Evolutionary conservation across 2,888 invertebrate species (phyloP), one percentile per base, ranked within the genome.

Genomic region (Eumacrocentrus americanus): DNA sequence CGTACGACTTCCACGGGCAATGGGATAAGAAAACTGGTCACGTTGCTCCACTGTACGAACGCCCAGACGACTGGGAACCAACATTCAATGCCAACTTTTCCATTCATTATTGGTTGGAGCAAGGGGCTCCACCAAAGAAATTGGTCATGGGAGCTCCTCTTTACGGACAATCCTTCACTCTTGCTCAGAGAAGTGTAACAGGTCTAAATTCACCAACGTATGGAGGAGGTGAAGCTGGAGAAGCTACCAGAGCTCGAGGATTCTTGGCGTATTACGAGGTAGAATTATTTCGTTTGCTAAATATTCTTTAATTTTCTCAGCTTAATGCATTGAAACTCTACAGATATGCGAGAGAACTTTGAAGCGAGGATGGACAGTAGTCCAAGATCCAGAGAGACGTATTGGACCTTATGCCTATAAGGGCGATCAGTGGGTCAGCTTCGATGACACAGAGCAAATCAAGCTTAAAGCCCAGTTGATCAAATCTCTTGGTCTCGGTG

Each of bases 1-100:
- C 92, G 0, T 95, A 95, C 74, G 95, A 95, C 74, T 94, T 90
- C 74, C 94, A 94, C 71, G 95, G 94, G 0, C 93, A 94, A 73
- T 94, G 94, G 94, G 94, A 94, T 73, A 92, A 92, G 78, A 88
- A 89, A 68, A 95, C 94, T 0, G 95, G 94, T 0, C 95, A 95
- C 75, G 89, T 94, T 2, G 91, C 95, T 0, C 95, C 94, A 1
- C 90, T 95, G 87, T 94, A 92, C 68, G 83, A 83, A 1, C 88
- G 90, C 74, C 90, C 90, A 0, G 88, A 88, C 23, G 90, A 91
- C 74, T 85, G 86, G 62, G 91, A 91, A 67, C 84, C 84, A 50
- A 89, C 89, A 6, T 91, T 94, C 75, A 95, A 94, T 81, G 88
- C 91, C 16, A 95, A 95, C 80, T 94, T 88, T 79, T 91, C 95